Percentiles rank a stretch among this genome's conserved stretches.
Evolutionary conservation across 30 jellyfish, hydroid and myxozoan genomes (phyloP).

Genomic region (Chironex yamaguchii): DNA sequence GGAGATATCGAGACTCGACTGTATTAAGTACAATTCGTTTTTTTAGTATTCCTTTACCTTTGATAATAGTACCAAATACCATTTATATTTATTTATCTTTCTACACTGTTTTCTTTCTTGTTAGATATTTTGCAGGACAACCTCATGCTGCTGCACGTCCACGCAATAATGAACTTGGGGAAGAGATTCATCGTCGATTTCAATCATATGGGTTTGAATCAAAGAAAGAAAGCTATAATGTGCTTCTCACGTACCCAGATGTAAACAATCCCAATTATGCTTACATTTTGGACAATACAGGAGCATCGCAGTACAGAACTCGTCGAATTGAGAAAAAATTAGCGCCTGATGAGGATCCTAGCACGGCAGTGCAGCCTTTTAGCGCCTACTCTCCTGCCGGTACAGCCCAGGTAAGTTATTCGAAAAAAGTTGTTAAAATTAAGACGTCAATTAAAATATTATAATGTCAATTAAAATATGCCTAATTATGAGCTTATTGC

Average conservation of each 20-base stretch:
- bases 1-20: too few relatives aligned
- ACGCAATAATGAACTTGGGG: slow-evolving; percentile 83
- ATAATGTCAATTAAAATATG: too few relatives aligned
- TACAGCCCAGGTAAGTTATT: slow-evolving; percentile 68
- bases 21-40: too few relatives aligned
- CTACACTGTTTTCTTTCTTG: too few relatives aligned
- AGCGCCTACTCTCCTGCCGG: slow-evolving; percentile 86
- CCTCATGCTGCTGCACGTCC: slow-evolving; percentile 87
- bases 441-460: too few relatives aligned
- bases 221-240: slow-evolving; percentile 70
- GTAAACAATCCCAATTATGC: slow-evolving; percentile 73
- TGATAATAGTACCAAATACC: too few relatives aligned
- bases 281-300: slow-evolving; percentile 54
- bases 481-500: too few relatives aligned
- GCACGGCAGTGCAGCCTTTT: slow-evolving; percentile 81
- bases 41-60: too few relatives aligned
- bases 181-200: slow-evolving; percentile 68
- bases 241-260: slow-evolving; percentile 76
- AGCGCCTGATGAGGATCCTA: slow-evolving; percentile 56
- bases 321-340: slow-evolving; percentile 63
- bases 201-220: slow-evolving; percentile 72
- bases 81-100: too few relatives aligned
- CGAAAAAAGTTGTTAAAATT: too few relatives aligned
- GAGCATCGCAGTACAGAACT: slow-evolving; percentile 53
- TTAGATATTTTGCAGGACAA: slow-evolving; percentile 76